Conservation (phyloP, 2,888 invertebrate species). For the Carcina quercana region DNA sequence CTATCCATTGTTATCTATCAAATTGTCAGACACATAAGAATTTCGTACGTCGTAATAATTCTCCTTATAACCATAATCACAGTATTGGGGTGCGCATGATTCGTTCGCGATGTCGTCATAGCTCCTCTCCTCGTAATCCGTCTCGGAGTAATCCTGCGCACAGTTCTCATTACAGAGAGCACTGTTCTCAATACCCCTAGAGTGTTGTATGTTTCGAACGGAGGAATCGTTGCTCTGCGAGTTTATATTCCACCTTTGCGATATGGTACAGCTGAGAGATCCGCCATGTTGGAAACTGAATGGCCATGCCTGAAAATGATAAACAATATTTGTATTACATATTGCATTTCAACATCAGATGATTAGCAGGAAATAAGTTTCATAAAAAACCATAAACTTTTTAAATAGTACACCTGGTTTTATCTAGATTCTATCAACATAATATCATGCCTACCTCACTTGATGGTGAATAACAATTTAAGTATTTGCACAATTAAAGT, state of each 20-base stretch:
- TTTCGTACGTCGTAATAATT: conserved; percentile 56
- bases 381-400: no score
- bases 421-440: no score
- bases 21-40: conserved; percentile 41
- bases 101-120: conserved; percentile 48
- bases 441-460: no score
- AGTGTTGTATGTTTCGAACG: conserved; percentile 17
- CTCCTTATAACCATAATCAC: conserved; percentile 57
- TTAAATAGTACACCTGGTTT: no score
- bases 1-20: conserved; percentile 46
- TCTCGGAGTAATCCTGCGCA: conserved; percentile 48
- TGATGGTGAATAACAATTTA: no score
- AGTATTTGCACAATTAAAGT: no score
- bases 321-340: neutral
- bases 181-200: conserved; percentile 10
- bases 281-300: conserved; percentile 82
- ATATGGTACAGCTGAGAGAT: conserved; percentile 57
- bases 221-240: conserved; percentile 29
- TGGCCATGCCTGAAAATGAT: conserved; percentile 83
- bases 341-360: no score
- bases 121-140: conserved; percentile 53
- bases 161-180: conserved; percentile 31
- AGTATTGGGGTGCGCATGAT: conserved; percentile 43
- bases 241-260: conserved; percentile 58
- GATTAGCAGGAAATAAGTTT: no score